Evolutionary conservation across 37 sponge, comb jelly and placozoan genomes (phyloP).

Genomic region (Corticium candelabrum): DNA sequence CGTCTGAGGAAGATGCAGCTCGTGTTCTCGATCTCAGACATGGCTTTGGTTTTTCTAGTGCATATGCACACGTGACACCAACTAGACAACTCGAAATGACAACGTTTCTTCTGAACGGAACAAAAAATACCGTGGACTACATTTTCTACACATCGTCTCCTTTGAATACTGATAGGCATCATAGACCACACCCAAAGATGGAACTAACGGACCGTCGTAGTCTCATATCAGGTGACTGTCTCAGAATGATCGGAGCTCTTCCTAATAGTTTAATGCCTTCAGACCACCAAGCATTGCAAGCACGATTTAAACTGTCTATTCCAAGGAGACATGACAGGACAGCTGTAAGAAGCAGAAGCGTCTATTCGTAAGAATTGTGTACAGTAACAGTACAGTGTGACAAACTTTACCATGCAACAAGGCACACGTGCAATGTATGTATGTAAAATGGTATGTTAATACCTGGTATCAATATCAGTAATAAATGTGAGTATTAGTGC

Average conservation of each 20-base stretch:
- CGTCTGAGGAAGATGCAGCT: neutral
- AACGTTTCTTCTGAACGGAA: neutral
- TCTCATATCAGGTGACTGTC: conserved; percentile 33
- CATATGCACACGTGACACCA: neutral
- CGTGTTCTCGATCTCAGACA: neutral
- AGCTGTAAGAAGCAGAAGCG: neutral
- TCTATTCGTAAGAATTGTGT: too few species aligned
- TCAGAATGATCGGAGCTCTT: conserved; percentile 52
- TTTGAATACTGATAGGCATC: neutral
- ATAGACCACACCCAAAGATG: neutral
- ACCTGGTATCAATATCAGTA: too few species aligned
- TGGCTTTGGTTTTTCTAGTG: neutral
- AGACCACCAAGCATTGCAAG: conserved; percentile 64
- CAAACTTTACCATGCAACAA: too few species aligned
- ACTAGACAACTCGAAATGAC: neutral
- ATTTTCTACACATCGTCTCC: conserved; percentile 36
- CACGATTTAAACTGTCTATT: conserved; percentile 22
- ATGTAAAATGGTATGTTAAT: too few species aligned
- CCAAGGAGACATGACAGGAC: neutral
- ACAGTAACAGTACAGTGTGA: too few species aligned
- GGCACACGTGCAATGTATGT: too few species aligned
- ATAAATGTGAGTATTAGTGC: neutral
- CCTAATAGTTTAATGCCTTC: conserved; percentile 66
- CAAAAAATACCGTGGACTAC: conserved; percentile 71
- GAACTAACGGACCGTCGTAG: conserved; percentile 27